Evolutionary conservation across 2,113 vertebrate species (phyloP), one percentile per base, ranked within the genome.

Genomic region (Trogon melanurus): DNA sequence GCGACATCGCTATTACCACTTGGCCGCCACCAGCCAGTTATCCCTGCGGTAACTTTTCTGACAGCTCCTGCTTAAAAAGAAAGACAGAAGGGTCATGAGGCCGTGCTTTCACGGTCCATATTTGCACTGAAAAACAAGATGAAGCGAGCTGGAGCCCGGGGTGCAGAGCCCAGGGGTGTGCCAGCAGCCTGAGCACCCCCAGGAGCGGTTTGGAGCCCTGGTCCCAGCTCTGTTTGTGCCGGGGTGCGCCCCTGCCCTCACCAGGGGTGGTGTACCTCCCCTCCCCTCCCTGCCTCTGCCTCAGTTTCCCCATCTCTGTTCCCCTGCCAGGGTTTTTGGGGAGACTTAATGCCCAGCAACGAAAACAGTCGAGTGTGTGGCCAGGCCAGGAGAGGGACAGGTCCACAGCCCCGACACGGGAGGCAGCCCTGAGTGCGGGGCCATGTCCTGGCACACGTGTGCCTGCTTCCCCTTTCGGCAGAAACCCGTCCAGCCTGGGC

Each of bases 191-290:
- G 2, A 65, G 22, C 16, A 27, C 8, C 9, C 6, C 9, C 10
- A 8, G 11, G 32, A 41, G 18, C 1, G 1, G 11, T 62, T 3
- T 47, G 19, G 36, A 61, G 10, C 26, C n/a, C 38, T 0, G 0
- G 32, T 79, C 34, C 18, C 27, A 62, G 30, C 44, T 29, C 36
- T 8, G 6, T 20, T 29, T 25, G 44, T 54, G 34, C 60, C 25
- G 57, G 30, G 20, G 27, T 12, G 7, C 21, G 36, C 11, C 15
- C 7, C 47, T 70, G 58, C 50, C 54, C 41, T n/a, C 30, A 69
- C 58, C 25, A n/a, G 45, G 34, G 34, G 38, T n/a, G 70, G 20
- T 58, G 54, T 30, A 26, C 1, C 6, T 17, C 20, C 41, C 0
- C 19, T 48, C 12, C 21, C 9, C 19, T 53, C 20, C 7, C 34